phyloP scores from a whole-genome alignment of 1,140 invertebrate genomes.

The Mesaphorura yosii region DNA sequence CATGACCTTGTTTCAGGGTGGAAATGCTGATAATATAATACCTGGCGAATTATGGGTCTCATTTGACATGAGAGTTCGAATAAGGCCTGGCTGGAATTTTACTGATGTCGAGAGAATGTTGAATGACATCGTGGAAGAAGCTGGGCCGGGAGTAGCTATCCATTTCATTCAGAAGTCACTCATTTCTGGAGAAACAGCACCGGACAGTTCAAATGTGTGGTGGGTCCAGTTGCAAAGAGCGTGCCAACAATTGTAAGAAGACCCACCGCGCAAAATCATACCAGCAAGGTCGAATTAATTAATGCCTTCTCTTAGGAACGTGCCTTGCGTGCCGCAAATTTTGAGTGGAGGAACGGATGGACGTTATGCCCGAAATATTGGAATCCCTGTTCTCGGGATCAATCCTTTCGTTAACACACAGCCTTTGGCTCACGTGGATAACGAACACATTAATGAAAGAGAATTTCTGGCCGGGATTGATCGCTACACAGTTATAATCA shows the following conservation, averaged over 20 bases:
- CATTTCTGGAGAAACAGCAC: conserved; percentile 32
- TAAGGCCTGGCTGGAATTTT: conserved; percentile 38
- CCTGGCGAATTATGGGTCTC: conserved; percentile 41
- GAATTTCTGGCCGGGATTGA: conserved; percentile 57
- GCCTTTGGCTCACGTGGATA: conserved; percentile 58
- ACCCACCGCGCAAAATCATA: background rate
- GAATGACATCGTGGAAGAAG: conserved; percentile 41
- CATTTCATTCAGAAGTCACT: conserved; percentile 36
- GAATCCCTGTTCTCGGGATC: conserved; percentile 61
- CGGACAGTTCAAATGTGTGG: conserved; percentile 38
- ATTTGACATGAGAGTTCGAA: conserved; percentile 42
- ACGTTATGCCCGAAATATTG: conserved; percentile 38
- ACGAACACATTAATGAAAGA: conserved; percentile 57
- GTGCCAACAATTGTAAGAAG: background rate
- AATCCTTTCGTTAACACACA: conserved; percentile 62
- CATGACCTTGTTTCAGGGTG: conserved; percentile 49
- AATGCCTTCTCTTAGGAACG: background rate
- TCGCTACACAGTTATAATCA: conserved; percentile 45
- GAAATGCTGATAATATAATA: conserved; percentile 64
- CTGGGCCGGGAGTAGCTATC: conserved; percentile 39
- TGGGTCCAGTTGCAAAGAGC: conserved; percentile 38
- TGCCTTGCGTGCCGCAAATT: conserved; percentile 32
- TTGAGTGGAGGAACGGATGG: conserved; percentile 43
- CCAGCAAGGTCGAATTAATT: background rate
- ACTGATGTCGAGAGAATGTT: conserved; percentile 39